Percentiles rank a stretch among this genome's conserved stretches.
Evolutionary conservation across 2,113 vertebrate genomes (phyloP).

Genomic region (Anguilla rostrata): DNA sequence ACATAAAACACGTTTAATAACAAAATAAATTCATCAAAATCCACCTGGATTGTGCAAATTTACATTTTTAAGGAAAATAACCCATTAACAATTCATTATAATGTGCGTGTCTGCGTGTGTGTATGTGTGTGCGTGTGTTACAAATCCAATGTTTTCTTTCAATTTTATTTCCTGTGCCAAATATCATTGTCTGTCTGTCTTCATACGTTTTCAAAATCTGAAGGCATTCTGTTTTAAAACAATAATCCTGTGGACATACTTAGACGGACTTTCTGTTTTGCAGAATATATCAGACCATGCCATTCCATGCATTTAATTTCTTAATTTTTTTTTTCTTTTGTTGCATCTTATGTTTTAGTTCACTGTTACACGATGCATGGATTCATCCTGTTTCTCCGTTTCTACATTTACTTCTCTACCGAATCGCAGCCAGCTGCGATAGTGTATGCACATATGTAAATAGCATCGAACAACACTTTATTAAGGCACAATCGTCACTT

Average conservation of each 20-base stretch:
- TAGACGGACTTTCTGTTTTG: not conserved
- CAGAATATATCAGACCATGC: not conserved
- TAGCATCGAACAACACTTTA: not conserved
- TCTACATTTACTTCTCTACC: not conserved
- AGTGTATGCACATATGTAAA: slow-evolving; percentile 8
- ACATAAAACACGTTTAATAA: not conserved
- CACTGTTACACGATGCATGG: not conserved
- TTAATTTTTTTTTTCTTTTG: not conserved
- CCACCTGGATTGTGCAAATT: too few species aligned
- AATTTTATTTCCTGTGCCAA: not conserved
- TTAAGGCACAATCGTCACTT: not conserved
- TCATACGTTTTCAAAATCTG: not conserved
- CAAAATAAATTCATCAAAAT: not conserved
- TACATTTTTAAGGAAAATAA: too few species aligned
- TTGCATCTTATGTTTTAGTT: not conserved
- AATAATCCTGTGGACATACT: not conserved
- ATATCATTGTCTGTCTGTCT: not conserved
- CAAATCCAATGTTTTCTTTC: not conserved
- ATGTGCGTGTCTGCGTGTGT: not conserved
- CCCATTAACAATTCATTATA: too few species aligned
- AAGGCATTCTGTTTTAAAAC: not conserved
- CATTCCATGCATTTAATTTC: not conserved
- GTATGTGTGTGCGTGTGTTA: not conserved
- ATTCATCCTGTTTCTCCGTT: not conserved
- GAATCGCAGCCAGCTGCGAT: not conserved